Percentiles rank a stretch among this genome's conserved stretches.
phyloP scores from a whole-genome alignment of 2,888 invertebrate genomes.

The Thelaira solivaga region DNA sequence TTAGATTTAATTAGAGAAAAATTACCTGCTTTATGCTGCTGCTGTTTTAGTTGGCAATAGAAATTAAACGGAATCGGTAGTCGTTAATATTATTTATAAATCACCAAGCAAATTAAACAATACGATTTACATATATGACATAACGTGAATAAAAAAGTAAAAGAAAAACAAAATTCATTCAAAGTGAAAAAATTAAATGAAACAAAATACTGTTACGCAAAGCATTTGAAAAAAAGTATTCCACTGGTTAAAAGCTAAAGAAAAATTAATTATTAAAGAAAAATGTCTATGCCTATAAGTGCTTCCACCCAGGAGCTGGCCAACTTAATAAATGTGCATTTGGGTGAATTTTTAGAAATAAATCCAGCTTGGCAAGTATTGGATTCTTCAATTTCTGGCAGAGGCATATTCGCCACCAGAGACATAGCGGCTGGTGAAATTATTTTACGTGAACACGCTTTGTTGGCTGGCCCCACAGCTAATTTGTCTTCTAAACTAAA shows the following conservation, averaged over 20 bases:
- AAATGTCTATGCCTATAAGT: constrained; percentile 62
- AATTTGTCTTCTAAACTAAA: constrained; percentile 78
- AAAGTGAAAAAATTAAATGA: background rate
- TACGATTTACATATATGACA: background rate
- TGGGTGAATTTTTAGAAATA: constrained; percentile 67
- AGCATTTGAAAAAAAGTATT: background rate
- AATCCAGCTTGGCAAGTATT: constrained; percentile 79
- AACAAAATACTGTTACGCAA: constrained; percentile 49
- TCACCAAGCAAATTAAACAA: background rate
- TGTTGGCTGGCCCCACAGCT: constrained; percentile 84
- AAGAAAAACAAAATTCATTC: background rate
- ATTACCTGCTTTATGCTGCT: background rate
- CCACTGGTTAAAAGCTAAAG: background rate
- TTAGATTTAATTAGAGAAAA: constrained; percentile 1
- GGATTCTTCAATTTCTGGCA: constrained; percentile 82
- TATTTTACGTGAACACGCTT: constrained; percentile 83
- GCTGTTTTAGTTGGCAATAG: constrained; percentile 34
- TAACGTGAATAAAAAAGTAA: background rate
- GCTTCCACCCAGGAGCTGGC: constrained; percentile 69
- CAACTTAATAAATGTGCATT: constrained; percentile 69
- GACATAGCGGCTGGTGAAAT: constrained; percentile 83
- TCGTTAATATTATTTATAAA: constrained; percentile 20
- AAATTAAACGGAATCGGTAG: constrained; percentile 45
- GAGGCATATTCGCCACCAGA: constrained; percentile 83
- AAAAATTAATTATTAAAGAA: background rate